phyloP scores from a whole-genome alignment of 2,797 vertebrate species.

The Typhlichthys subterraneus region DNA sequence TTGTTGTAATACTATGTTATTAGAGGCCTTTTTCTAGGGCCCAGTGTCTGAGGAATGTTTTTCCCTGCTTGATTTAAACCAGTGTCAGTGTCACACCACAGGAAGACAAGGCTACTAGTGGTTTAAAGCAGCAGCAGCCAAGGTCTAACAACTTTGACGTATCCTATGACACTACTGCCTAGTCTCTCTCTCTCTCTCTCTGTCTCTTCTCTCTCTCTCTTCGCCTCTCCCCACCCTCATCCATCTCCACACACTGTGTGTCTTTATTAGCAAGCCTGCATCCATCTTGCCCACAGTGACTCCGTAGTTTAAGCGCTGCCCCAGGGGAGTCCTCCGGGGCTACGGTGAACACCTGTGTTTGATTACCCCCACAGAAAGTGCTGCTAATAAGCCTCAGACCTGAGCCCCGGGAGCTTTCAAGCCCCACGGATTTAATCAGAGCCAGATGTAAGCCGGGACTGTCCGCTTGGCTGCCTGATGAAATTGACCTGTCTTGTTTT shows the following conservation, averaged over 20 bases:
- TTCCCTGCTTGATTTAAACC: background rate
- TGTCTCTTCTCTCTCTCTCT: background rate
- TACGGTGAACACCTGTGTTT: conserved; percentile 60
- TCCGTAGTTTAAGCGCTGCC: conserved; percentile 26
- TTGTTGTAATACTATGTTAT: too few relatives aligned
- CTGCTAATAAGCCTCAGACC: conserved; percentile 57
- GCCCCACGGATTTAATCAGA: conserved; percentile 51
- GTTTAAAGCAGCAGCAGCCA: background rate
- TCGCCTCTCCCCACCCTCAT: background rate
- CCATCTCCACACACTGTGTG: conserved; percentile 11
- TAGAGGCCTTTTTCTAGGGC: too few relatives aligned
- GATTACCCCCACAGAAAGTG: conserved; percentile 55
- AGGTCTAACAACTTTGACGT: background rate
- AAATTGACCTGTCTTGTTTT: conserved; percentile 66
- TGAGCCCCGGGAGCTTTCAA: conserved; percentile 34
- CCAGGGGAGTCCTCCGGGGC: conserved; percentile 34
- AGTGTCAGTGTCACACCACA: background rate
- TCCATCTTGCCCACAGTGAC: conserved; percentile 29
- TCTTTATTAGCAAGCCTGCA: conserved; percentile 42
- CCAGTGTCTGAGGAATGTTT: background rate
- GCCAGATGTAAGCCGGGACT: conserved; percentile 58
- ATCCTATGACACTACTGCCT: background rate
- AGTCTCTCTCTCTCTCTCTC: background rate
- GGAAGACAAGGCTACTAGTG: conserved; percentile 2
- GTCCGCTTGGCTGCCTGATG: conserved; percentile 50